Base-by-base conservation (phyloP, 1,140 invertebrate species). In the Bombyx mandarina region DNA sequence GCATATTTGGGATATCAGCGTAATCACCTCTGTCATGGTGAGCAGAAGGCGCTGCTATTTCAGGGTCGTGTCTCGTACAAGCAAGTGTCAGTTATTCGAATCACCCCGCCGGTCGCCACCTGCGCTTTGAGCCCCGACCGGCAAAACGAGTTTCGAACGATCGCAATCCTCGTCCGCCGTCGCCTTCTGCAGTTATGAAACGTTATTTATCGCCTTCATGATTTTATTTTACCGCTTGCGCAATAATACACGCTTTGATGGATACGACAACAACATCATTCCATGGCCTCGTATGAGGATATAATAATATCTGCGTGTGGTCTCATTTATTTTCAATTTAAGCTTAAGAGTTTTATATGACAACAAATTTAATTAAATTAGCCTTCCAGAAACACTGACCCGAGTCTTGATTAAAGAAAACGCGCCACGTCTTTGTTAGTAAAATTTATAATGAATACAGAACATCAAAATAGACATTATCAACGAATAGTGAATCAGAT, bases 221-320 rank as follows among this genome's bases (percentile, higher is more conserved):
- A 74, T 75, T 77, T 75, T 77, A 73, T 78, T 73, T 73, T 67
- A 71, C 65, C 57, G 61, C 67, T 79, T 79, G 71, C 69, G 75
- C 68, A 77, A 76, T 75, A 70, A 70, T 74, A 67, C 61, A 54
- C 48, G 57, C 57, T 62, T 42, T 52, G 51, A 8, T 52, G 51
- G 26, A 35, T 35, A 35, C 26, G 26, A 35, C 26, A 35, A 35
- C 26, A 35, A 35, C 26, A 35, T 35, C 26, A 35, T 5, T 35
- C 26, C 26, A 35, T 5, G 26, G 26, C 26, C 26, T 35, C 26
- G 26, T 35, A 35, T 35, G 26, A 35, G 26, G 26, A 35, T 35
- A 35, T 5, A 5, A 35, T 35, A 5, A 35, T 35, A 3, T 35
- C 26, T 35, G 26, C 26, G 26, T 35, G 26, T 35, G 26, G 26